A percentile compares a stretch with the other conserved stretches of the same genome.
Evolutionary conservation across 2,888 invertebrate genomes (phyloP).

Genomic region (Limenitis camilla): DNA sequence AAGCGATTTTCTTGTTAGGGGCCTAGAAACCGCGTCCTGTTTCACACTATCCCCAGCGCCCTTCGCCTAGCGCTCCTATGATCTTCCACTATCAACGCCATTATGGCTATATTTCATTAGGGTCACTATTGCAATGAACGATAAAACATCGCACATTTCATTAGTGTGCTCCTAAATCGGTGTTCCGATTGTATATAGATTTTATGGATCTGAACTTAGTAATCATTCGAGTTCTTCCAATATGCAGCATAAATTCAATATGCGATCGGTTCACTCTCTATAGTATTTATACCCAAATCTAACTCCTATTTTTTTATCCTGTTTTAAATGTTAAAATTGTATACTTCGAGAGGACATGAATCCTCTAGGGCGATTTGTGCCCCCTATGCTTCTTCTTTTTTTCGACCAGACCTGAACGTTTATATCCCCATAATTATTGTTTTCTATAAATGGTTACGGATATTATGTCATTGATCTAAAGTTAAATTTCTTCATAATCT

Average conservation of each 20-base stretch:
- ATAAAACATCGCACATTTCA: constrained; percentile 41
- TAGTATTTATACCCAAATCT: constrained; percentile 65
- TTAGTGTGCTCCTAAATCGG: constrained; percentile 41
- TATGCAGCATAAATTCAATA: constrained; percentile 12
- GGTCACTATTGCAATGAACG: constrained; percentile 47
- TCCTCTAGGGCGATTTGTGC: constrained; percentile 51
- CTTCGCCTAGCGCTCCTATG: constrained; percentile 62
- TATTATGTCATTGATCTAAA: too few relatives aligned
- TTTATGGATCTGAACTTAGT: constrained; percentile 14
- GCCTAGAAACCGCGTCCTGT: constrained; percentile 30
- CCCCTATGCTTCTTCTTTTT: constrained; percentile 72
- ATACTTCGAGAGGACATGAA: constrained; percentile 51
- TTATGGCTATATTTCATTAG: constrained; percentile 48
- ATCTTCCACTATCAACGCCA: constrained; percentile 65
- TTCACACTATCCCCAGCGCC: constrained; percentile 53
- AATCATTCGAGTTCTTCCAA: constrained; percentile 6
- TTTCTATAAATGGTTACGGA: constrained; percentile 37
- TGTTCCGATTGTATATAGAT: constrained; percentile 32
- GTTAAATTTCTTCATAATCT: constrained; percentile 34
- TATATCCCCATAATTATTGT: constrained; percentile 38
- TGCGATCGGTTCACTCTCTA: constrained; percentile 33
- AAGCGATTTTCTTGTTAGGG: constrained; percentile 27
- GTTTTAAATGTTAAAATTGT: constrained; percentile 70
- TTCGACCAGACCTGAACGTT: constrained; percentile 50
- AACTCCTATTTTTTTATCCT: constrained; percentile 74